phyloP scores from a whole-genome alignment of 2,888 invertebrate species.

The Orthonevra nobilis region DNA sequence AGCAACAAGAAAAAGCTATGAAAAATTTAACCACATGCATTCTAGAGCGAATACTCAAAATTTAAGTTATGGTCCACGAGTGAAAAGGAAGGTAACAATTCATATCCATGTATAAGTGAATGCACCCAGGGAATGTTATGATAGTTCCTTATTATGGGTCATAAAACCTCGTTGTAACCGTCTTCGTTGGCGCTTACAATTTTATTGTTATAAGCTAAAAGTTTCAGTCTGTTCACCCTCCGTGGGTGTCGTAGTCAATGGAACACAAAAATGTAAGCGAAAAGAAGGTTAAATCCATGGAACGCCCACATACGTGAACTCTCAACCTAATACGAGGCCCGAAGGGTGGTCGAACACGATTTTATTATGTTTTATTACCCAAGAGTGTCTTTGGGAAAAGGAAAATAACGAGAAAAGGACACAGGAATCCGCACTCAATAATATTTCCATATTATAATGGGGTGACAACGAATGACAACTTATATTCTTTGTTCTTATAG shows the following conservation, averaged over 20 bases:
- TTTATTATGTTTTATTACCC: constrained; percentile 63
- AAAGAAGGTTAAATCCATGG: constrained; percentile 15
- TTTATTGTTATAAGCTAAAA: constrained; percentile 47
- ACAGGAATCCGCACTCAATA: constrained; percentile 45
- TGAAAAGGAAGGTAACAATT: too few species aligned
- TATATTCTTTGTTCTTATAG: constrained; percentile 48
- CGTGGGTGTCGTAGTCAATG: background rate
- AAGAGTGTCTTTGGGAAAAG: constrained; percentile 37
- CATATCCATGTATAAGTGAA: too few species aligned
- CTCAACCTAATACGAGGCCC: constrained; percentile 5
- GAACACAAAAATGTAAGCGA: background rate
- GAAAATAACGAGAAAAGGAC: constrained; percentile 49
- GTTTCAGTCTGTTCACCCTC: constrained; percentile 18
- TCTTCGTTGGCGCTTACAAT: constrained; percentile 36
- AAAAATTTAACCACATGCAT: constrained; percentile 29
- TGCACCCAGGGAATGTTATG: constrained; percentile 15
- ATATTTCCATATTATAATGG: constrained; percentile 66
- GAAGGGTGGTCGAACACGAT: constrained; percentile 24
- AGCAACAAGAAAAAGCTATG: constrained; percentile 11
- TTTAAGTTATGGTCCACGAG: too few species aligned
- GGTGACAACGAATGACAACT: constrained; percentile 61
- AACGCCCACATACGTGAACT: constrained; percentile 16
- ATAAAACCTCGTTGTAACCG: constrained; percentile 16
- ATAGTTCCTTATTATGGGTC: constrained; percentile 18
- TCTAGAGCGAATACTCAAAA: too few species aligned